Conservation (phyloP, 2,888 invertebrate genomes). For the Eutolmus rufibarbis region DNA sequence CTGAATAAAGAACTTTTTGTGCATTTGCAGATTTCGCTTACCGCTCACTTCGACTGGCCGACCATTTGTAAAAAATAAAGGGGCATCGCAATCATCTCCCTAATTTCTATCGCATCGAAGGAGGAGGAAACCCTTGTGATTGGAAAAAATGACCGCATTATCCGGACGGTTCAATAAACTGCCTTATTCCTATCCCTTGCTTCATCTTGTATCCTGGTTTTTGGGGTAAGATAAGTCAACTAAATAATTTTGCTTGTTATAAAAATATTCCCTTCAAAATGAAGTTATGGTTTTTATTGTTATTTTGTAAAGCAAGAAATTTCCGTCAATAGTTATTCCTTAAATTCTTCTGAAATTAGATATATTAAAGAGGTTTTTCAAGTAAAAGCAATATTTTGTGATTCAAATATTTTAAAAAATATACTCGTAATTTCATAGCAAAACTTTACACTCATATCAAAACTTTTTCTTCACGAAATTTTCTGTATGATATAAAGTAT, state of each 20-base stretch:
- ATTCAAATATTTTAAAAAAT: no score
- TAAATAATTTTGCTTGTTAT: not conserved
- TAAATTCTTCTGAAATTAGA: no score
- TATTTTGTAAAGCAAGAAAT: no score
- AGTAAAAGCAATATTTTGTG: no score
- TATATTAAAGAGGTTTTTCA: no score
- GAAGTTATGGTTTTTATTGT: not conserved
- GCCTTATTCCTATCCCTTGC: not conserved
- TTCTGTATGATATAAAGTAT: no score
- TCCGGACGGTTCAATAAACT: not conserved
- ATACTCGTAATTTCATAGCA: no score
- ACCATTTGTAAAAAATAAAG: not conserved
- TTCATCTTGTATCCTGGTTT: not conserved
- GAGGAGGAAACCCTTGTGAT: not conserved
- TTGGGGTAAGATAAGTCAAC: not conserved
- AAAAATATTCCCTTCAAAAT: not conserved
- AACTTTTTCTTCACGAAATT: no score
- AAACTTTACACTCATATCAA: no score
- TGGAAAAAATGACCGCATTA: conserved; percentile 6
- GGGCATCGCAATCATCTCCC: conserved; percentile 7
- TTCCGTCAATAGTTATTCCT: no score
- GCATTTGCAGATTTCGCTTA: not conserved
- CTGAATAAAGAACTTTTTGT: not conserved
- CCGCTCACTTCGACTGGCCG: not conserved
- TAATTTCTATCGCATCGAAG: not conserved